These are phyloP conservation scores for Egretta garzetta DNA, from an alignment of 2,113 vertebrate genomes.

Conservation along the genomic window DNA sequence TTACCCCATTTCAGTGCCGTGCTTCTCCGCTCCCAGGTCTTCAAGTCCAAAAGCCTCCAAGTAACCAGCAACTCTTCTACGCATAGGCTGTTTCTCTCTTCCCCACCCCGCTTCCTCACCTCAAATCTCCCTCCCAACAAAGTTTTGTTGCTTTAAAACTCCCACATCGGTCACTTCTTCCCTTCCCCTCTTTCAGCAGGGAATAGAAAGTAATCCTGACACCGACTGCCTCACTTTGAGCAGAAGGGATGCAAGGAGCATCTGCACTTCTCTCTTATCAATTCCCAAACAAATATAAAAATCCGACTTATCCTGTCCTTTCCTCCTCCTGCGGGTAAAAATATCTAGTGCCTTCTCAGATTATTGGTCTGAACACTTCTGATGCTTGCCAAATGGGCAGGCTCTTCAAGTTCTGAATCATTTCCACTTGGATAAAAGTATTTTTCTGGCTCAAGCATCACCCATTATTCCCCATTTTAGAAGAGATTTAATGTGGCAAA, in stretches of 20 bases:
- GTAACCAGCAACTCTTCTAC: neutral
- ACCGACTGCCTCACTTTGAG: neutral
- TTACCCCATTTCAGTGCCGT: neutral
- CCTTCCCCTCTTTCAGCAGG: neutral
- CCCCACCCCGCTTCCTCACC: neutral
- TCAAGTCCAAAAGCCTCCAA: neutral
- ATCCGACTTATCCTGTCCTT: neutral
- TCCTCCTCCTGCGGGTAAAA: neutral
- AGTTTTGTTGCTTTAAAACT: neutral
- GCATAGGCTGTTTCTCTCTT: neutral
- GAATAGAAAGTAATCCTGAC: neutral
- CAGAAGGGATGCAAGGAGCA: neutral
- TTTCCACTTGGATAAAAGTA: neutral
- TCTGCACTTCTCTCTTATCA: neutral
- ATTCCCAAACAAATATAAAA: neutral
- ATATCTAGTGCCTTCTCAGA: neutral
- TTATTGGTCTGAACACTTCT: neutral
- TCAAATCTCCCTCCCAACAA: neutral
- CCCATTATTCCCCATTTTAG: conserved; percentile 12
- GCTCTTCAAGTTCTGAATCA: conserved; percentile 7
- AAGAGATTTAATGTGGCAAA: neutral
- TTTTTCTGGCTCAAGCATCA: conserved; percentile 1
- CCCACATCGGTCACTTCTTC: neutral
- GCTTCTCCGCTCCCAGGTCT: neutral
- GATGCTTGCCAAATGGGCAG: conserved; percentile 11